These are phyloP conservation scores for Eupeodes latifasciatus DNA, from an alignment of 2,888 invertebrate genomes.

Conservation along the genomic window DNA sequence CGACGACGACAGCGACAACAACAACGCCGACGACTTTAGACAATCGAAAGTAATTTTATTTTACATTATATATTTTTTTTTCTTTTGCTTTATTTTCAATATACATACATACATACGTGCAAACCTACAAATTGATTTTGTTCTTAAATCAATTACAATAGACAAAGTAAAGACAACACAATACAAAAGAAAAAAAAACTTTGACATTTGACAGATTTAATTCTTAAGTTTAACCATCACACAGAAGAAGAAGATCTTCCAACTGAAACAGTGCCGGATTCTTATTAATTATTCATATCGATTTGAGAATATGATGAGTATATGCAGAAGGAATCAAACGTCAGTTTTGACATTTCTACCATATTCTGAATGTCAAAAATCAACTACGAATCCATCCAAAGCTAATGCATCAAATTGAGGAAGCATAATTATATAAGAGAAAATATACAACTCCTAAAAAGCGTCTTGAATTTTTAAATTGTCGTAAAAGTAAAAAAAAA, in stretches of 20 bases:
- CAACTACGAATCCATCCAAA: no score
- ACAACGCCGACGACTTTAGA: neutral
- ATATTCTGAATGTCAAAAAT: no score
- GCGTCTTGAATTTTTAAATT: no score
- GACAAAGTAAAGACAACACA: neutral
- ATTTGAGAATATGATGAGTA: neutral
- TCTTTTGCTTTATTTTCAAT: slow-evolving; percentile 23
- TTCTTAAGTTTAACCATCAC: neutral
- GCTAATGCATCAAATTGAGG: no score
- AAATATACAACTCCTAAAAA: no score
- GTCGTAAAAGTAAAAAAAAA: no score
- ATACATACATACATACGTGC: no score
- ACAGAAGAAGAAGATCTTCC: neutral
- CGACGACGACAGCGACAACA: neutral
- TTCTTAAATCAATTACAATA: slow-evolving; percentile 17
- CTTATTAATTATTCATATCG: no score
- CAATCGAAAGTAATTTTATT: slow-evolving; percentile 57
- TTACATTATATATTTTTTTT: slow-evolving; percentile 3
- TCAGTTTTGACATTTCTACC: no score
- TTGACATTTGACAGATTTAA: slow-evolving; percentile 34
- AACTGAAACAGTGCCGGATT: neutral
- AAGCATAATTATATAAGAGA: no score
- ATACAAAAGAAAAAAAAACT: neutral
- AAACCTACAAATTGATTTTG: slow-evolving; percentile 45
- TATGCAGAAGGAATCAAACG: no score